Base-by-base conservation (phyloP, 2,888 invertebrate species). In the Lithophane semibrunnea region DNA sequence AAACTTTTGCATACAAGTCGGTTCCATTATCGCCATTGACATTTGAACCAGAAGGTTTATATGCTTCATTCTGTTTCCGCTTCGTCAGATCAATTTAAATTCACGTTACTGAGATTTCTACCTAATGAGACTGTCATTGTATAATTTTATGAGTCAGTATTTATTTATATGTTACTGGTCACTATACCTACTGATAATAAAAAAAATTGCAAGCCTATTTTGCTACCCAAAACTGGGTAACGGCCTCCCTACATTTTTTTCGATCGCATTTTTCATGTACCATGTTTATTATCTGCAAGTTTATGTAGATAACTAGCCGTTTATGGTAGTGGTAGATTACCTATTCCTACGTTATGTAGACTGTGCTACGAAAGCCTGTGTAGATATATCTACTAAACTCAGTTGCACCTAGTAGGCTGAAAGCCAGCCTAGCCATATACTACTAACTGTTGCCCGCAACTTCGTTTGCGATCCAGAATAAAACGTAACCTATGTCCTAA, bases 1-100 rank as follows among this genome's bases (percentile, higher is more conserved):
- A 77, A 80, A 80, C 67, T 81, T 83, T 72, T 79, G 78, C 63
- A 68, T 73, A 66, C 63, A 75, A 72, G 58, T 75, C 49, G 64
- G 66, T 76, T 73, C 24, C 74, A 75, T 88, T 54, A 69, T 44
- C 73, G 81, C 75, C 84, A 87, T 87, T 90, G 91, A 90, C 90
- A 90, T 91, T 90, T 86, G 83, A 84, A 82, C 82, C 84, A 61
- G 79, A 83, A 84, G 83, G 80, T 79, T 77, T 68, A 64, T 60
- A 63, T 49, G 68, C 13, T 52, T 16, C 73, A 67, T 29, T 78
- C 42, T 67, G 75, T 77, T 86, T 88, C 88, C 86, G 83, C 78
- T 76, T 77, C 65, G 69, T 64, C 29, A 66, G 52, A 75, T 47
- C 29, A 64, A 65, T 68, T 77, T 63, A 75, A 75, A 68, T 77